phyloP scores from a whole-genome alignment of 2,113 vertebrate genomes.

The Meriones unguiculatus region DNA sequence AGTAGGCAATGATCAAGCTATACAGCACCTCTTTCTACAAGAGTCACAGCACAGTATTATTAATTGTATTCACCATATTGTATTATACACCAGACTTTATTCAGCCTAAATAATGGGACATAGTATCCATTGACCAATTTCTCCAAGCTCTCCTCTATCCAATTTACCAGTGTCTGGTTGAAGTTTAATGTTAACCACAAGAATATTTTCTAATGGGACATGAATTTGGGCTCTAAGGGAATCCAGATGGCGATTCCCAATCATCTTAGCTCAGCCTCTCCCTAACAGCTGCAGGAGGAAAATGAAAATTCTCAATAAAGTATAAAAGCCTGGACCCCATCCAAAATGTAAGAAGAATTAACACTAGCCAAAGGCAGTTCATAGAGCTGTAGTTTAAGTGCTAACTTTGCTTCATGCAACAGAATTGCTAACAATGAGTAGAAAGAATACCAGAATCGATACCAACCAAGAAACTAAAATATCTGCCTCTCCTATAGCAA shows the following conservation, averaged over 20 bases:
- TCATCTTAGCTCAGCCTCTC: conserved; percentile 8
- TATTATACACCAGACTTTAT: not conserved
- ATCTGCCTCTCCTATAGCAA: not conserved
- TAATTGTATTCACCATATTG: not conserved
- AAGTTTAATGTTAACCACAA: conserved; percentile 39
- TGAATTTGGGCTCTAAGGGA: conserved; percentile 17
- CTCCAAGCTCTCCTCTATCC: not conserved
- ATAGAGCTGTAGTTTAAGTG: not conserved
- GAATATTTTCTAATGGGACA: conserved; percentile 35
- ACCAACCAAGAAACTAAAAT: not conserved
- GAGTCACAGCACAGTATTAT: not conserved
- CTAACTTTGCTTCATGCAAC: not conserved
- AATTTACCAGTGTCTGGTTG: not conserved
- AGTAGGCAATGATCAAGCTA: not conserved
- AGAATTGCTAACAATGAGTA: conserved; percentile 19
- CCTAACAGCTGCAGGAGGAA: conserved; percentile 29
- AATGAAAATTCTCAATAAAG: conserved; percentile 43
- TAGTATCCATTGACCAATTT: not conserved
- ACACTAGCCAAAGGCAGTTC: not conserved
- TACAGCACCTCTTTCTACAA: not conserved
- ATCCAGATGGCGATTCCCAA: not conserved
- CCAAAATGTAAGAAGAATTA: not conserved
- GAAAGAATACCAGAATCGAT: not conserved
- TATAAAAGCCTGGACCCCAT: conserved; percentile 17
- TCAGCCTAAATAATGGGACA: not conserved